Conservation (phyloP, 2,888 invertebrate species). For the Dione juno region DNA sequence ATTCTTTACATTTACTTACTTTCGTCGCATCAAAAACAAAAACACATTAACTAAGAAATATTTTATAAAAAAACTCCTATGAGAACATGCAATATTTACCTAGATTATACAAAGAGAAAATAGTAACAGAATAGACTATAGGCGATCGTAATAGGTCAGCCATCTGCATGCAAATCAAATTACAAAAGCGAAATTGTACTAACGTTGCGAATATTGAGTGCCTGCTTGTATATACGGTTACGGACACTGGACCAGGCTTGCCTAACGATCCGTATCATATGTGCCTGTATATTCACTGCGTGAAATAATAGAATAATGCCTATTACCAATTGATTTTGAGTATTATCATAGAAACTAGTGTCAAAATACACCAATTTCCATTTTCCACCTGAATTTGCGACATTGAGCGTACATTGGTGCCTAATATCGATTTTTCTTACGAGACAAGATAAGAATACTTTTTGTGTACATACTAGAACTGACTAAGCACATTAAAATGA, state of each 20-base stretch:
- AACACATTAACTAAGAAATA: too few relatives aligned
- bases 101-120: too few relatives aligned
- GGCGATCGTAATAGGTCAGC: conserved; percentile 49
- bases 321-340: not conserved
- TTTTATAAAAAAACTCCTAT: too few relatives aligned
- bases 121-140: conserved; percentile 5
- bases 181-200: conserved; percentile 42
- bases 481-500: too few relatives aligned
- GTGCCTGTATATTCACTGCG: not conserved
- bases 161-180: conserved; percentile 46
- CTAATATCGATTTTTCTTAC: too few relatives aligned
- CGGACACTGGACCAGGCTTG: not conserved
- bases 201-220: conserved; percentile 41
- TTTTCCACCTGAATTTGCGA: not conserved
- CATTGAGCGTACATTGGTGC: too few relatives aligned
- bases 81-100: too few relatives aligned
- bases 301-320: not conserved
- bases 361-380: not conserved
- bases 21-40: too few relatives aligned
- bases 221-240: conserved; percentile 30
- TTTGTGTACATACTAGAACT: too few relatives aligned
- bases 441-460: too few relatives aligned
- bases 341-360: not conserved
- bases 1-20: too few relatives aligned
- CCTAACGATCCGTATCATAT: not conserved